Evolutionary conservation across 2,797 vertebrate species (phyloP).

Genomic region (Pangasius krempfi): DNA sequence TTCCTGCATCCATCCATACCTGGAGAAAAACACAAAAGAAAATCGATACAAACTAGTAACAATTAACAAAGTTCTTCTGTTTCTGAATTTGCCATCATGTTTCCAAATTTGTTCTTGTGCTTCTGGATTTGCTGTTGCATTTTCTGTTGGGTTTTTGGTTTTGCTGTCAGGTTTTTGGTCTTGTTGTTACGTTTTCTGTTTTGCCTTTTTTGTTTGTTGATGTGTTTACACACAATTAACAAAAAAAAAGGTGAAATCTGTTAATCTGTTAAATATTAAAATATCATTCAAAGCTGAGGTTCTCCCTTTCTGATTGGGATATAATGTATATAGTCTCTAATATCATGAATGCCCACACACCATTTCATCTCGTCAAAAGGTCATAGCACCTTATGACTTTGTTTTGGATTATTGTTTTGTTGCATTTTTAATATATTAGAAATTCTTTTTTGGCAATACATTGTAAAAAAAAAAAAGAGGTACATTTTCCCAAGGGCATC

Average conservation of each 20-base stretch:
- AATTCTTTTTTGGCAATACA: too few species aligned
- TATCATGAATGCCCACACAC: neutral
- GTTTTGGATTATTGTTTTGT: neutral
- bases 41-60: neutral
- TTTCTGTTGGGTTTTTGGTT: neutral
- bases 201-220: neutral
- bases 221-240: neutral
- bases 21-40: slow-evolving; percentile 52
- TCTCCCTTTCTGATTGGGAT: neutral
- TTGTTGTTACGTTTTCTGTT: neutral
- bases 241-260: neutral
- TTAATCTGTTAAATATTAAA: neutral
- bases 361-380: neutral
- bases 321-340: neutral
- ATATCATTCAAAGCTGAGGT: neutral
- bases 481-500: too few species aligned
- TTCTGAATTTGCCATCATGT: neutral
- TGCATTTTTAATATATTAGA: neutral
- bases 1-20: slow-evolving; percentile 98
- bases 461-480: too few species aligned
- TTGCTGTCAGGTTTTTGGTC: neutral
- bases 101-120: neutral
- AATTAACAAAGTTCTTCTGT: neutral
- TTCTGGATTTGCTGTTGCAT: neutral
- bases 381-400: neutral